Base-by-base conservation (phyloP, 2,888 invertebrate genomes). In the Andrena fulva region DNA sequence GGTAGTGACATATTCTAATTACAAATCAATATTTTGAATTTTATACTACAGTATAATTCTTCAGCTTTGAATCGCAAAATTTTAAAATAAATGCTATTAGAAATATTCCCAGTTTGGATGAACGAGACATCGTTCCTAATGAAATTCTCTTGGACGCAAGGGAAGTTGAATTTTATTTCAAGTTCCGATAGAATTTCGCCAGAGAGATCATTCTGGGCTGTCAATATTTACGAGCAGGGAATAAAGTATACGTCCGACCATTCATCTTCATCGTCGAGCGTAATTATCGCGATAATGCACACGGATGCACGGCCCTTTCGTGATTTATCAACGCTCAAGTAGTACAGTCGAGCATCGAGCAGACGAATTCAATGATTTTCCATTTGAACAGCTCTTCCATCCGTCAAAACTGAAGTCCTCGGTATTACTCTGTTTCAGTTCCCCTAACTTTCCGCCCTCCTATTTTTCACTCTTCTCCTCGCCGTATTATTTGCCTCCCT, bases 341-440 rank as follows among this genome's bases (percentile, higher is more conserved):
- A 64, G 16, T n/a, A 50, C 48, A 42, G 35, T 56, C 62, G 67
- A 79, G 79, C 71, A 67, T 71, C 62, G 63, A 60, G 67, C 80
- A 79, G 66, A 52, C 69, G 77, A 85, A 75, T 72, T 67, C 67
- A 77, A 77, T 80, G 77, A 87, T 83, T 87, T 84, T 84, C 85
- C 68, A 66, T 50, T 56, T 79, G 70, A 85, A 84, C 62, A 79
- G 62, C 72, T 48, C 77, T 76, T 81, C 80, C 64, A n/a, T 63
- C 33, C 75, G 50, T 87, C 72, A 68, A 74, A 84, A 80, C 16
- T 24, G 56, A 77, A 29, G 64, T 54, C 29, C 50, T 66, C 35
- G 42, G 35, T 31, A 52, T 54, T 42, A 27, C 64, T 66, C 62
- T 27, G 35, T 68, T 70, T 59, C 62, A 35, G 42, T 59, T 63